These are phyloP conservation scores for Cordylochernes scorpioides DNA, from an alignment of 2,888 invertebrate genomes.

Conservation along the genomic window DNA sequence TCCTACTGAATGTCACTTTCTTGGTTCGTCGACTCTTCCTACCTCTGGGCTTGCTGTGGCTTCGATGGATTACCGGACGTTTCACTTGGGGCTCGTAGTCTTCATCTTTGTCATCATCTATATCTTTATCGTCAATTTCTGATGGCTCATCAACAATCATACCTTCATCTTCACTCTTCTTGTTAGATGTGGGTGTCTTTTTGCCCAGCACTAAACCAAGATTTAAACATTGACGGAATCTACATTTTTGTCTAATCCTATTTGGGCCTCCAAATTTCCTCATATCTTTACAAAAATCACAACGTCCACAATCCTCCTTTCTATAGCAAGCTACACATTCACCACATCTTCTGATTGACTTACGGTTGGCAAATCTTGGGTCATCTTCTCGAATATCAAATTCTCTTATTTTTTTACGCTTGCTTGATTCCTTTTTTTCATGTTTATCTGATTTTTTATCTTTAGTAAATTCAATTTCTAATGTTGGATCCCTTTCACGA, in stretches of 20 bases:
- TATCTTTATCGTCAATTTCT: too few species aligned
- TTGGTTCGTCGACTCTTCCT: constrained; percentile 4
- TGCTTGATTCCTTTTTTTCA: constrained; percentile 4
- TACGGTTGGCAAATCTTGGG: too few species aligned
- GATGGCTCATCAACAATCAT: too few species aligned
- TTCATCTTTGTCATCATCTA: constrained; percentile 8
- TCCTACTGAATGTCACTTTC: not conserved
- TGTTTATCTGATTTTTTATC: constrained; percentile 12
- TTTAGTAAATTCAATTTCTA: constrained; percentile 27
- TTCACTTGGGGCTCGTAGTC: constrained; percentile 6
- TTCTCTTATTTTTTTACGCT: too few species aligned
- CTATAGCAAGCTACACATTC: constrained; percentile 44
- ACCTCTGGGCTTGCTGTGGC: constrained; percentile 3
- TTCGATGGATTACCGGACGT: constrained; percentile 2
- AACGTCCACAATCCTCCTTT: constrained; percentile 39
- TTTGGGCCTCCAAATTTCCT: constrained; percentile 28
- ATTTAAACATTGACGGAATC: constrained; percentile 18
- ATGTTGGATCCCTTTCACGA: constrained; percentile 44
- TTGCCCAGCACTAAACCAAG: too few species aligned
- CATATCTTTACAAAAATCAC: constrained; percentile 32
- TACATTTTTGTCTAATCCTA: constrained; percentile 25
- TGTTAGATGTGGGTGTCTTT: too few species aligned
- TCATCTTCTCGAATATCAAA: too few species aligned
- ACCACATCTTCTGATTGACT: constrained; percentile 32
- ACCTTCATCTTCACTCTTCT: too few species aligned